phyloP scores from a whole-genome alignment of 2,797 vertebrate species.

The Muscicapa comitata region DNA sequence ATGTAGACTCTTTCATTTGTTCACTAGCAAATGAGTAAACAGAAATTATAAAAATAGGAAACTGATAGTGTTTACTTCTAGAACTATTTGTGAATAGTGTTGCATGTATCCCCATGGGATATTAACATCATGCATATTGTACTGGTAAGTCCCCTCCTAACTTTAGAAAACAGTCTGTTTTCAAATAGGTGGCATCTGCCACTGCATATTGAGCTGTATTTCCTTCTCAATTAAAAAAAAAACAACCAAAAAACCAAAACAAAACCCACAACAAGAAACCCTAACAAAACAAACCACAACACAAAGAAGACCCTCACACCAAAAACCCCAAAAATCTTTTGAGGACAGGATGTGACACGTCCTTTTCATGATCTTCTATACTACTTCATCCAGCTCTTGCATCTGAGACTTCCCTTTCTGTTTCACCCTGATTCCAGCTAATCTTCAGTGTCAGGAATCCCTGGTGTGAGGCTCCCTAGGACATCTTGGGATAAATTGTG shows the following conservation, averaged over 20 bases:
- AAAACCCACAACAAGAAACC: neutral
- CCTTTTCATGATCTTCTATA: neutral
- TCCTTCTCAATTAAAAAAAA: neutral
- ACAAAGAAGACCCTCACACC: no score
- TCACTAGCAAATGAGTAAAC: neutral
- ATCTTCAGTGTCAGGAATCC: neutral
- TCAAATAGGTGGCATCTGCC: neutral
- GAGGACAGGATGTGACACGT: neutral
- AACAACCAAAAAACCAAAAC: neutral
- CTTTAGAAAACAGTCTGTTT: neutral
- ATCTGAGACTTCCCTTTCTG: neutral
- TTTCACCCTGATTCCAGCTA: neutral
- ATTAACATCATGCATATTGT: neutral
- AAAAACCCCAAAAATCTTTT: neutral
- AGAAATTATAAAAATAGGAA: neutral
- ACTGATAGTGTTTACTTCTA: neutral
- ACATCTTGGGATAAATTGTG: neutral
- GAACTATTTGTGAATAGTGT: neutral
- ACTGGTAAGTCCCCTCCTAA: neutral
- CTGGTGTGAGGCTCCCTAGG: neutral
- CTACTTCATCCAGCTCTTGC: neutral
- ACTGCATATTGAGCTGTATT: neutral
- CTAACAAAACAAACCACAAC: neutral
- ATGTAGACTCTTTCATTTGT: neutral
- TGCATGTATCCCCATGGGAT: neutral